Percentiles rank a stretch among this genome's conserved stretches.
phyloP scores from a whole-genome alignment of 2,888 invertebrate species.

The Cheilosia vulpina region DNA sequence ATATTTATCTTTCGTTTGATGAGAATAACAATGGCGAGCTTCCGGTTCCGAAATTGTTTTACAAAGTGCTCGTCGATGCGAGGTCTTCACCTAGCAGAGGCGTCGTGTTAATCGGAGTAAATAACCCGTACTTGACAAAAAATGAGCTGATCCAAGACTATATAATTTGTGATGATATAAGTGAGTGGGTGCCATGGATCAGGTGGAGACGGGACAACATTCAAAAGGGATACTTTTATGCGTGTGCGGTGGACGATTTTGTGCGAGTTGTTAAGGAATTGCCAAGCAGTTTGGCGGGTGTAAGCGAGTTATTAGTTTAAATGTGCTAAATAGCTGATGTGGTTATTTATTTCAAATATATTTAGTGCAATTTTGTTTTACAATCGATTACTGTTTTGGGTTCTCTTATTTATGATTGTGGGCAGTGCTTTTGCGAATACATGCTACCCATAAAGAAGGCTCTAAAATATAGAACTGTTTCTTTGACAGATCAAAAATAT shows the following conservation, averaged over 20 bases:
- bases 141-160: slow-evolving; percentile 78
- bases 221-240: slow-evolving; percentile 79
- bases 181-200: slow-evolving; percentile 78
- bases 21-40: slow-evolving; percentile 80
- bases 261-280: slow-evolving; percentile 77
- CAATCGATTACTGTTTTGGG: too few relatives aligned
- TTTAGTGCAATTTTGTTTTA: background rate
- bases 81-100: slow-evolving; percentile 80
- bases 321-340: background rate
- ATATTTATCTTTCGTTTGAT: slow-evolving; percentile 81
- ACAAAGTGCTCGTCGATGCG: slow-evolving; percentile 85
- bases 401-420: too few relatives aligned
- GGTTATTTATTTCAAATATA: background rate
- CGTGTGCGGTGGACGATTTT: slow-evolving; percentile 79
- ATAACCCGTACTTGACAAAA: slow-evolving; percentile 81
- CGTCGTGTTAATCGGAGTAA: slow-evolving; percentile 85
- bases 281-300: slow-evolving; percentile 69
- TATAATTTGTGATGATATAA: slow-evolving; percentile 79
- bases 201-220: slow-evolving; percentile 78
- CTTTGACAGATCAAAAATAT: too few relatives aligned
- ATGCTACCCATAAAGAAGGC: too few relatives aligned
- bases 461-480: too few relatives aligned
- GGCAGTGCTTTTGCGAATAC: too few relatives aligned
- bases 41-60: slow-evolving; percentile 85
- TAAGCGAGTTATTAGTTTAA: slow-evolving; percentile 37